These are phyloP conservation scores for Callithrix jacchus DNA, from an alignment of 2,113 vertebrate species.

Conservation along the genomic window DNA sequence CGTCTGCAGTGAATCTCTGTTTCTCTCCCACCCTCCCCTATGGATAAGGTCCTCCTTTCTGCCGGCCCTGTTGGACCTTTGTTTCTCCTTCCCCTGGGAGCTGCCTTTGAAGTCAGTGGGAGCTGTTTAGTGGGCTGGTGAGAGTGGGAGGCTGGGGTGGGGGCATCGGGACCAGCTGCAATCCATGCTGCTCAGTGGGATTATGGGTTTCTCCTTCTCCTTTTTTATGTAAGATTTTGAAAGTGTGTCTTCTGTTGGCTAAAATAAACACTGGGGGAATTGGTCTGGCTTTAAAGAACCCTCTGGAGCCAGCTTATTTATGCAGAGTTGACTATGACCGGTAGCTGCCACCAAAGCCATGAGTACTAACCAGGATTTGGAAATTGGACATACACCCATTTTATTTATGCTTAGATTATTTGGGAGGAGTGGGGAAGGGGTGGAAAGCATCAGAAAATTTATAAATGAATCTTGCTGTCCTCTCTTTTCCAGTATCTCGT, in stretches of 20 bases:
- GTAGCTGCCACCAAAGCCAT: not conserved
- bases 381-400: not conserved
- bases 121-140: not conserved
- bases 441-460: not conserved
- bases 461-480: not conserved
- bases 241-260: not conserved
- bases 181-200: not conserved
- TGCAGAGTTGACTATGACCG: not conserved
- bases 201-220: not conserved
- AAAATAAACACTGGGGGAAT: not conserved
- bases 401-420: not conserved
- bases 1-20: not conserved
- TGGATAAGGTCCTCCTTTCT: not conserved
- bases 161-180: not conserved
- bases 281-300: not conserved
- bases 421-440: not conserved
- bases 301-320: not conserved
- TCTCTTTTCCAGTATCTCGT: not conserved
- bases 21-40: not conserved
- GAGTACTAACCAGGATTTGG: not conserved
- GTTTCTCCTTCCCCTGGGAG: not conserved
- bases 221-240: conserved; percentile 17
- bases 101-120: conserved; percentile 40
- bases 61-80: not conserved
- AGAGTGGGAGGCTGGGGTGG: not conserved